Evolutionary conservation across 2,113 vertebrate genomes (phyloP).

Genomic region (Alectura lathami): DNA sequence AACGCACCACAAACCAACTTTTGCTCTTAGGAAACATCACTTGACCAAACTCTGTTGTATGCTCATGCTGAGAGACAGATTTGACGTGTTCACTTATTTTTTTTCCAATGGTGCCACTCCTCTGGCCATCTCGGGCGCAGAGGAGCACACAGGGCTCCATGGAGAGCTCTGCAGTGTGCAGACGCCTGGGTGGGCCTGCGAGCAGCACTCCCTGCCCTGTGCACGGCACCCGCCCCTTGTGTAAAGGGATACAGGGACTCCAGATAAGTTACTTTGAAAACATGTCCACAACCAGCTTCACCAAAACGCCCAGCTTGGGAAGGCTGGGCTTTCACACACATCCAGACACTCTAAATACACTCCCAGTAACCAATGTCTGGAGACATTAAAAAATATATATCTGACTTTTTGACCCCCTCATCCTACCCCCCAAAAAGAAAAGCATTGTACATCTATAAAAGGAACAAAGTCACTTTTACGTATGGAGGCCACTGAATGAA

Average conservation of each 20-base stretch:
- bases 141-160: neutral
- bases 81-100: neutral
- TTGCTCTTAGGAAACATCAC: neutral
- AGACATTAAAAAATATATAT: neutral
- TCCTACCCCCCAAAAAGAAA: neutral
- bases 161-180: neutral
- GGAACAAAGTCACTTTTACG: neutral
- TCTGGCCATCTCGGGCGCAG: rapidly evolving
- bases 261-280: neutral
- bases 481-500: constrained; percentile 9
- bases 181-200: constrained; percentile 32
- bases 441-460: neutral
- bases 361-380: neutral
- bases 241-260: neutral
- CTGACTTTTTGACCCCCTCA: neutral
- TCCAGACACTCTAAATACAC: rapidly evolving
- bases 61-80: neutral
- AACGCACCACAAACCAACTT: constrained; percentile 18
- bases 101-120: neutral
- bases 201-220: neutral
- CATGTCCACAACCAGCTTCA: neutral
- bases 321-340: neutral
- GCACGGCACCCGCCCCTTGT: neutral
- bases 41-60: constrained; percentile 14
- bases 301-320: neutral